Evolutionary conservation across 2,797 vertebrate species (phyloP), one percentile per base, ranked within the genome.

Genomic region (Atherinosoma microstoma): DNA sequence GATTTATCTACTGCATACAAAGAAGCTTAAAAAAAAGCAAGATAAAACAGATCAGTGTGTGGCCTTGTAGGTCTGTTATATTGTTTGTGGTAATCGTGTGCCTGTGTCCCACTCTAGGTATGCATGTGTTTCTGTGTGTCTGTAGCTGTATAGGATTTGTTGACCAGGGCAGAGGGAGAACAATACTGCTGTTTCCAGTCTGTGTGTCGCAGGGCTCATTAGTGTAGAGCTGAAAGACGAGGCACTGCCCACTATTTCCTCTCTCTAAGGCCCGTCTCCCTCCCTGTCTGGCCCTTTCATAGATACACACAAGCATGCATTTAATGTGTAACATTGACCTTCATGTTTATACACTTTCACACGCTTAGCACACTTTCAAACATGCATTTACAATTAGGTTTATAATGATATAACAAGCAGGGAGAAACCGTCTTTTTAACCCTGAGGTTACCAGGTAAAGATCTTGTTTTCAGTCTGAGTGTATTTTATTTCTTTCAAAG

Each of bases 241-340:
- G 88, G 86, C 83, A 75, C 88, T 84, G 87, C 92, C 92, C 90
- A 91, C 86, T 60, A 71, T 86, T 94, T 95, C 93, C 94, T 93
- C 87, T 86, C 83, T 70, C 76, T 80, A 76, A 88, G 83, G 73
- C 71, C 66, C 27, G 45, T 64, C 84, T 74, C 80, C 69, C 80
- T 74, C 72, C 35, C 64, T 60, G 60, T 76, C 74, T 79, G 79
- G 75, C 69, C 45, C 49, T 69, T 84, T 78, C 56, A 84, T 60
- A 82, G 62, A 75, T 67, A 67, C 10, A 30, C 35, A 60, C 54
- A 60, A 63, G 30, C 45, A 45, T 24, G 38, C n/a, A 61, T 71
- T 59, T 34, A 47, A 68, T 73, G 62, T 65, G 58, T 58, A 73
- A 76, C 60, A 65, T 32, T 73, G 65, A 76, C 40, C 63, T 67